Base-by-base conservation (phyloP, 2,797 vertebrate species). In the Tiaroga cobitis region DNA sequence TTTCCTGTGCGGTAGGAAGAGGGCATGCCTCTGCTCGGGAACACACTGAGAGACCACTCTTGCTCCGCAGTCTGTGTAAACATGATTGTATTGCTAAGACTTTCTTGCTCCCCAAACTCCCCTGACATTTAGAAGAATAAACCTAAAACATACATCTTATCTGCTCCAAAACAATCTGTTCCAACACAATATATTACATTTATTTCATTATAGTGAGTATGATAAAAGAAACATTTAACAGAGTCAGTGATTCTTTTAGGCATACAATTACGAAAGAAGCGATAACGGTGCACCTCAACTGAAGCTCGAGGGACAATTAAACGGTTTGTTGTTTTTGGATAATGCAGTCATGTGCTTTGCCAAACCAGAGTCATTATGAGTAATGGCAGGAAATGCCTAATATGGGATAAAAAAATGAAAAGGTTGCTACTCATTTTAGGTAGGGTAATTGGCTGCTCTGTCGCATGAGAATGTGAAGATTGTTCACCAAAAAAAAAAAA, bases 1-100 rank as follows among this genome's bases (percentile, higher is more conserved):
- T 93, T 94, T 95, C 93, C 93, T 94, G 90, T 82, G 81, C 24
- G 34, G 87, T 82, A 93, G 92, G 92, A 95, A 94, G 91, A 91
- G 82, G 86, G 89, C 76, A 88, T 89, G 91, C 85, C 87, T 15
- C 63, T 85, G 43, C 88, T 80, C 88, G 91, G 88, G 93, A 95
- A 87, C 84, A 88, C 19, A 77, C 79, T 67, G 72, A 88, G 84
- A 67, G 85, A 89, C 87, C 90, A 69, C 80, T 86, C 78, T 87
- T 80, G 88, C 89, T 83, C 87, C 89, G 85, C 67, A 84, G 86
- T 37, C 92, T 93, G 93, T 88, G 90, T 92, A 93, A 95, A 95
- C 93, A 93, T 73, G 91, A 94, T 93, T 94, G 90, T 90, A 79
- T 92, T 92, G 90, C 86, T 89, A 89, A 73, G 75, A 89, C 86